These are phyloP conservation scores for Cataglyphis cursor DNA, from an alignment of 2,888 invertebrate genomes.

Conservation along the genomic window DNA sequence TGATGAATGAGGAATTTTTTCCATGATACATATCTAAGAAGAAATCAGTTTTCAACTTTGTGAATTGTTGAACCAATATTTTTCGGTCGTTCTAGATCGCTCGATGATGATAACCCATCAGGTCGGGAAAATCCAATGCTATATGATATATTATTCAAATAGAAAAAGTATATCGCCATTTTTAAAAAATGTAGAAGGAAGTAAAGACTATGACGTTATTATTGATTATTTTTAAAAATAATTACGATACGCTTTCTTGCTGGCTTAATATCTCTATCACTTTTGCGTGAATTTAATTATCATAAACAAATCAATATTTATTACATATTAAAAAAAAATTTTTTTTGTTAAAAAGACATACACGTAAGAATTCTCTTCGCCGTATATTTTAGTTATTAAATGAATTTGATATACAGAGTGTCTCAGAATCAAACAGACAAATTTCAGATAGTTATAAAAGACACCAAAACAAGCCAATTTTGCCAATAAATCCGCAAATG, in stretches of 20 bases:
- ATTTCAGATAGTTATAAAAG: too few species aligned
- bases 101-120: constrained; percentile 1
- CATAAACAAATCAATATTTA: background rate
- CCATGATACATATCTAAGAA: background rate
- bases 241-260: background rate
- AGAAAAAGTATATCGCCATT: background rate
- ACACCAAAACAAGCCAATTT: too few species aligned
- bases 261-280: background rate
- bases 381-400: background rate
- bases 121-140: background rate
- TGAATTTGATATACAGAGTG: background rate
- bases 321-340: background rate
- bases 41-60: background rate
- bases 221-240: background rate
- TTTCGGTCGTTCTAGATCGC: constrained; percentile 3
- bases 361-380: too few species aligned
- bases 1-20: background rate
- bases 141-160: background rate
- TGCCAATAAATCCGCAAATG: too few species aligned
- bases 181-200: background rate
- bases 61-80: constrained; percentile 1
- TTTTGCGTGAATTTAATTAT: background rate
- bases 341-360: background rate
- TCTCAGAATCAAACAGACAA: too few species aligned
- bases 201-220: background rate